These are phyloP conservation scores for Enteromius paludinosus DNA, from an alignment of 2,797 vertebrate species.

Conservation along the genomic window DNA sequence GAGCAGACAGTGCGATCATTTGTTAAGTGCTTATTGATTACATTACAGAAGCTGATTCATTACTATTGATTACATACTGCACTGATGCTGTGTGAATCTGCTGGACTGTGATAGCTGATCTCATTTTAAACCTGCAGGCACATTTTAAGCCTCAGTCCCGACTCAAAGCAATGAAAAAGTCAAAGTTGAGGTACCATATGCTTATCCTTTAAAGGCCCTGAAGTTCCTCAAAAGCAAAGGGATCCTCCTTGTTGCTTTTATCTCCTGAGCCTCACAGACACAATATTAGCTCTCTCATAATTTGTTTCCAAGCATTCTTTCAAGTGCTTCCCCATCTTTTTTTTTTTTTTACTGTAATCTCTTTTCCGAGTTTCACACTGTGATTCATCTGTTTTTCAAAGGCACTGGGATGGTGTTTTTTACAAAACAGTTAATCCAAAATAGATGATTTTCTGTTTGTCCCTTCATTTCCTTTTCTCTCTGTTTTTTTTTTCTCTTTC, in stretches of 20 bases:
- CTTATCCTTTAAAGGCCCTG: neutral
- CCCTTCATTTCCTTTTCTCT: neutral
- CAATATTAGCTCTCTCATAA: neutral
- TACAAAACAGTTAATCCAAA: conserved; percentile 1
- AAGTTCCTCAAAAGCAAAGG: conserved; percentile 5
- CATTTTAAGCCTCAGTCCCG: conserved; percentile 18
- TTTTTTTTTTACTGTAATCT: conserved; percentile 14
- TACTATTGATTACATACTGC: conserved; percentile 47
- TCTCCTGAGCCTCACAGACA: conserved; percentile 10
- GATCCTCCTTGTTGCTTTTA: neutral
- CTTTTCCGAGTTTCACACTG: neutral
- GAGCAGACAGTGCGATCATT: neutral
- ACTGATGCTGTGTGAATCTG: conserved; percentile 2
- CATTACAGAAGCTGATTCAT: conserved; percentile 37
- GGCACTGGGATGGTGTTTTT: neutral
- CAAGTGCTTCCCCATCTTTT: conserved; percentile 1
- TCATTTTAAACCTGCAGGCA: conserved; percentile 38
- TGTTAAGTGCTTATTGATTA: conserved; percentile 47
- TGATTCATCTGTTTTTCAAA: conserved; percentile 19
- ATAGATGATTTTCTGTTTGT: neutral
- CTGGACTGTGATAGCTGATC: conserved; percentile 13
- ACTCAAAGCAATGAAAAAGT: conserved; percentile 12
- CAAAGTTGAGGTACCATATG: conserved; percentile 8
- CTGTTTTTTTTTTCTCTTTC: neutral
- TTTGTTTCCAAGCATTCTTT: conserved; percentile 8